These are phyloP conservation scores for Pammene fasciana DNA, from an alignment of 2,888 invertebrate genomes.

Conservation along the genomic window DNA sequence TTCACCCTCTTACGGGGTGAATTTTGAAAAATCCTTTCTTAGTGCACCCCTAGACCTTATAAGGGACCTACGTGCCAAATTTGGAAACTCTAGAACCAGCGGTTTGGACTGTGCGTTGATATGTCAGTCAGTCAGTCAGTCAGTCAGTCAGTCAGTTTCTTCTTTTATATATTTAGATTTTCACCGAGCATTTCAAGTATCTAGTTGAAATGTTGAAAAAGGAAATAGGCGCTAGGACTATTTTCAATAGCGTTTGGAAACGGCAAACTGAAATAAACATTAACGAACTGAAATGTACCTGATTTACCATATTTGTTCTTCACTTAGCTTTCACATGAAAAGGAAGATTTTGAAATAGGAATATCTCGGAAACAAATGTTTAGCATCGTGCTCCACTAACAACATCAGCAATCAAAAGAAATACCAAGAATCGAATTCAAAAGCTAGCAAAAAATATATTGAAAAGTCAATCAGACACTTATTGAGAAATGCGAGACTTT, in stretches of 20 bases:
- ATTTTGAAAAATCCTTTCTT: no score
- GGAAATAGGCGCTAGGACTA: neutral
- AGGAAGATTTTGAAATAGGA: neutral
- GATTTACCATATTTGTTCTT: constrained; percentile 18
- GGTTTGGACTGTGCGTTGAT: no score
- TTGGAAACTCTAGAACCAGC: no score
- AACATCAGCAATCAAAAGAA: constrained; percentile 12
- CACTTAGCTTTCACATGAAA: neutral
- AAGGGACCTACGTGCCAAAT: no score
- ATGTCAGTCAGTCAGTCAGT: no score
- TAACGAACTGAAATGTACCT: constrained; percentile 12
- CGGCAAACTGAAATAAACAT: neutral
- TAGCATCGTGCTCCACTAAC: neutral
- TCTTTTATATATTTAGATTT: no score
- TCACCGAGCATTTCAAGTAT: neutral
- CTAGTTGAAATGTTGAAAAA: neutral
- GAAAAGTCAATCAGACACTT: constrained; percentile 27
- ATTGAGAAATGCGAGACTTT: constrained; percentile 18
- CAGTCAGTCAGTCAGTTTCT: no score
- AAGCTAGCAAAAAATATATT: constrained; percentile 18
- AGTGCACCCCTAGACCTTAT: no score
- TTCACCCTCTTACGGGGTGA: no score
- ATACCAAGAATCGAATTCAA: constrained; percentile 9
- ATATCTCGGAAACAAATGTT: neutral
- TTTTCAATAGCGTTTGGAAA: constrained; percentile 9